Conservation (phyloP, 2,797 vertebrate genomes). For the Peromyscus melanophrys region DNA sequence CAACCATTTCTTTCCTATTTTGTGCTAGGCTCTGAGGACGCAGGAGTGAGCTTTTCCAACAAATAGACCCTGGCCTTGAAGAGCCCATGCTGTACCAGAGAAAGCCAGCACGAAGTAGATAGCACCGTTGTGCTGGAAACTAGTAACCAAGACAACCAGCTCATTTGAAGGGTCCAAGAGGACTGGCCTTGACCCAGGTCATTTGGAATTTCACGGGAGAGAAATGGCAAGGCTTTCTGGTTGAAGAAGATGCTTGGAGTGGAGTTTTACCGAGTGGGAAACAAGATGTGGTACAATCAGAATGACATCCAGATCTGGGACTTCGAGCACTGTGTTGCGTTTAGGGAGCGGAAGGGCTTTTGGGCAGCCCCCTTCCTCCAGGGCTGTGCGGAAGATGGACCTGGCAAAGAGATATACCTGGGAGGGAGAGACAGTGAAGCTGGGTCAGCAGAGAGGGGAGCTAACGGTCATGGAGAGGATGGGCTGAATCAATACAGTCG, state of each 20-base stretch:
- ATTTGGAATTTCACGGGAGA: neutral
- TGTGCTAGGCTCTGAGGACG: conserved; percentile 23
- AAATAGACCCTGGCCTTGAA: neutral
- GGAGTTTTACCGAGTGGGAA: neutral
- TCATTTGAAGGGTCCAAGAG: neutral
- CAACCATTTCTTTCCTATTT: neutral
- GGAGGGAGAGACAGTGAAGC: neutral
- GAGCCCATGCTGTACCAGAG: neutral
- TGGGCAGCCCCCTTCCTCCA: neutral
- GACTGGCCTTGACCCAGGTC: neutral
- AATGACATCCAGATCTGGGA: neutral
- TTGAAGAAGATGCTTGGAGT: neutral
- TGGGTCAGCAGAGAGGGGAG: neutral
- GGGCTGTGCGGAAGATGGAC: neutral
- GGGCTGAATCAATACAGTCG: neutral
- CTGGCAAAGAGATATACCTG: neutral
- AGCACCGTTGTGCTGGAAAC: neutral
- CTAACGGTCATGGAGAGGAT: neutral
- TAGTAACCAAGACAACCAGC: neutral
- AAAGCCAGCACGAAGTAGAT: neutral
- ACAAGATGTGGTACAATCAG: neutral
- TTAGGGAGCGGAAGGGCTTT: neutral
- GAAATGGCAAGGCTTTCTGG: neutral
- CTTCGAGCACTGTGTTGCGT: neutral
- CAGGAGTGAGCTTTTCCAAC: conserved; percentile 41